Percentiles rank a stretch among this genome's conserved stretches.
Conservation (phyloP, 2,797 vertebrate genomes). For the Oreochromis grahami region DNA sequence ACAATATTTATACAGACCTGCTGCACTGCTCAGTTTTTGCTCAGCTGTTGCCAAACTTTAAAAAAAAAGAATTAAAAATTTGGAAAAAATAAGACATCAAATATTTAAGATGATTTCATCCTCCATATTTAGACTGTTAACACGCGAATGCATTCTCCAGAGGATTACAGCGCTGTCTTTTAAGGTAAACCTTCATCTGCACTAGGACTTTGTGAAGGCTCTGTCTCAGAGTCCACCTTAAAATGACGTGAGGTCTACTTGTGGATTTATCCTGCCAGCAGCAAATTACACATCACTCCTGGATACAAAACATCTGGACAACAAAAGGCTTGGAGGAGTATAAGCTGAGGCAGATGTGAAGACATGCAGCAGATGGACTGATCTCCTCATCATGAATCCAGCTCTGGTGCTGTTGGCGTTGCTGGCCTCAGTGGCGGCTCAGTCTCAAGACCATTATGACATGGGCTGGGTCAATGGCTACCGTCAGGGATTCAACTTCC, state of each 20-base stretch:
- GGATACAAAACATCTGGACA: conserved; percentile 88
- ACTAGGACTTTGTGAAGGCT: background rate
- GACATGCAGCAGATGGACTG: conserved; percentile 51
- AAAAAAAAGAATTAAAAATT: background rate
- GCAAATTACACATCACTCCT: conserved; percentile 81
- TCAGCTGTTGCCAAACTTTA: background rate
- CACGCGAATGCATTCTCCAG: background rate
- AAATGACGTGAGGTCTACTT: conserved; percentile 63
- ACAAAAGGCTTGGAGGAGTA: conserved; percentile 76
- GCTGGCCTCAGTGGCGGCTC: conserved; percentile 62
- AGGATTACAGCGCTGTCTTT: conserved; percentile 11
- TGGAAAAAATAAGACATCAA: background rate
- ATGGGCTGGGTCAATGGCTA: conserved; percentile 87
- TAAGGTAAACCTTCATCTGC: conserved; percentile 50
- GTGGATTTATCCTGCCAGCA: conserved; percentile 61
- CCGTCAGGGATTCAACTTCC: conserved; percentile 95
- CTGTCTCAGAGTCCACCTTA: conserved; percentile 81
- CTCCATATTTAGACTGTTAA: background rate
- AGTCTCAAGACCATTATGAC: conserved; percentile 74
- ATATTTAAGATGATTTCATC: background rate
- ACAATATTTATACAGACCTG: background rate
- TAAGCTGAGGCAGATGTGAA: conserved; percentile 72
- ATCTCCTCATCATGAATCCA: conserved; percentile 80
- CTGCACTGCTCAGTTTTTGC: background rate
- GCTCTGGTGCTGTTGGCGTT: conserved; percentile 65